phyloP scores from a whole-genome alignment of 2,888 invertebrate genomes.

The Lasioglossum oenotherae region DNA sequence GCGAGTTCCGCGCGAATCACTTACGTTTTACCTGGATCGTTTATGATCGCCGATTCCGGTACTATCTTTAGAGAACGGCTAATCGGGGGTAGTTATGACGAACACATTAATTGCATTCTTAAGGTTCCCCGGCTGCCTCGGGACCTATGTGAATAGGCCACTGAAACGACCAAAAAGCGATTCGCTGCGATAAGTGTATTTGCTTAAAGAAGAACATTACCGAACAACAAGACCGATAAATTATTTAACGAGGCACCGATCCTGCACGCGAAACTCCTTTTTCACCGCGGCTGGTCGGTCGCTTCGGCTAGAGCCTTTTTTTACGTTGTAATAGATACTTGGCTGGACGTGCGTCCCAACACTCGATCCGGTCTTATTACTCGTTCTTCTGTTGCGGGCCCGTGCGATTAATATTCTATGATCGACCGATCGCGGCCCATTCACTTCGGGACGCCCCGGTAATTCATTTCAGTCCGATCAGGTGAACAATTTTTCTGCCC shows the following conservation, averaged over 20 bases:
- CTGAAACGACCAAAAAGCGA: not conserved
- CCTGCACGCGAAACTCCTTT: not conserved
- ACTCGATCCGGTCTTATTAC: constrained; percentile 10
- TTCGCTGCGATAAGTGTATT: not conserved
- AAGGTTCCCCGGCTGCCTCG: not conserved
- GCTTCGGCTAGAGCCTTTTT: not conserved
- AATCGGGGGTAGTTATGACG: not conserved
- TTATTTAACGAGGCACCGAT: not conserved
- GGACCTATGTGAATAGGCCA: not conserved
- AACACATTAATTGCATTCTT: not conserved
- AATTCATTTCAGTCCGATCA: constrained; percentile 14
- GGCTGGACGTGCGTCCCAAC: not conserved
- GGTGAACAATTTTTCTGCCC: not conserved
- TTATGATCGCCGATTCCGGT: not conserved
- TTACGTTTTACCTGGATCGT: constrained; percentile 18
- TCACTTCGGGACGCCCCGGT: not conserved
- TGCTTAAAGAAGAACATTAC: not conserved
- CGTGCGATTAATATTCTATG: constrained; percentile 11
- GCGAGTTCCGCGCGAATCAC: constrained; percentile 25
- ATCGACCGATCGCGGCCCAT: not conserved
- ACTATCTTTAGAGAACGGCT: constrained; percentile 11
- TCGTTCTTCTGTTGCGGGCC: not conserved
- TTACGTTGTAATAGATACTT: not conserved
- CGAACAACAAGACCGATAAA: not conserved
- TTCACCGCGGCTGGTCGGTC: not conserved